Base-by-base conservation (phyloP, 2,113 vertebrate species). In the Echinops telfairi region DNA sequence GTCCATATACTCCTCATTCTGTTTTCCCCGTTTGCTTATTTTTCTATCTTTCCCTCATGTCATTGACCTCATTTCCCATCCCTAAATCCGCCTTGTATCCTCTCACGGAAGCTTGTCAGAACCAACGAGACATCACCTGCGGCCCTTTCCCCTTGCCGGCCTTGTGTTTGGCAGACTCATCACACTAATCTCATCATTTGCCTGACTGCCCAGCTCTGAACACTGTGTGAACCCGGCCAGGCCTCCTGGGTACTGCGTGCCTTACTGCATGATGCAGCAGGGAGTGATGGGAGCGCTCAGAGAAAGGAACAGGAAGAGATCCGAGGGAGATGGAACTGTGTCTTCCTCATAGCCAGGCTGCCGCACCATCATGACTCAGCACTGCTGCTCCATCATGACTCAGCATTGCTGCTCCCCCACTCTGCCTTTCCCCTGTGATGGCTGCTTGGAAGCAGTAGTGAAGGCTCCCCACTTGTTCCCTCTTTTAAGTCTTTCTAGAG, bases 161-260 rank as follows among this genome's bases (percentile, higher is more conserved):
- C 83, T 86, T 88, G 36, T 58, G 0, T 92, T 79, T 88, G 94
- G 78, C 87, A 90, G 81, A 86, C 38, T 92, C 70, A 25, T 90
- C 86, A 85, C 36, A 29, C 89, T 95, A 91, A 96, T 92, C 91
- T 92, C 68, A 88, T 97, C 90, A 94, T 47, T 78, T 62, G 96
- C 94, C 88, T 95, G 94, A 91, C 89, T 94, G 93, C 87, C n/a
- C 1, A 19, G 62, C 83, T 85, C 85, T 29, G 68, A 58, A 1
- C 92, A 81, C 40, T 60, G 27, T 82, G 23, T 31, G 0, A 0
- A 1, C 64, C 66, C 71, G 76, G 9, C 71, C 25, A 38, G 71
- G n/a, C 33, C 86, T 80, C 57, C 33, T 3, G 40, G 10, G 0
- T 29, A n/a, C 86, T 29, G 57, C 0, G 0, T 0, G 6, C 88